phyloP scores from a whole-genome alignment of 2,113 vertebrate species.

The Thymallus thymallus region DNA sequence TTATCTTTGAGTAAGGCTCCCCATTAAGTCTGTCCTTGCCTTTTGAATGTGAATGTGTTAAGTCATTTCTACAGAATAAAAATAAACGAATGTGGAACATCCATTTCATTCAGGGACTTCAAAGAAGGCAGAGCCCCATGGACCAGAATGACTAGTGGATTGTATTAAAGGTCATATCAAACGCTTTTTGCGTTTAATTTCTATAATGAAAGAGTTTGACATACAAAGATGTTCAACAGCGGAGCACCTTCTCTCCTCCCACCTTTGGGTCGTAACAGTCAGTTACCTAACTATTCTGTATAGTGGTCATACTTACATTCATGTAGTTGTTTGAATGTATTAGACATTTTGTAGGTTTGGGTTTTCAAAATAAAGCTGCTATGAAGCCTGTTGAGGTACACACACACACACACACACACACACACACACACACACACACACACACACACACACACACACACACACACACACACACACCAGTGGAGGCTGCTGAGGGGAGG shows the following conservation, averaged over 20 bases:
- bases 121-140: constrained; percentile 54
- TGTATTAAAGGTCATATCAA: constrained; percentile 58
- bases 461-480: not conserved
- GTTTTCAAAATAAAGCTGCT: constrained; percentile 54
- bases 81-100: constrained; percentile 67
- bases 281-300: too few relatives aligned
- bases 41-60: constrained; percentile 62
- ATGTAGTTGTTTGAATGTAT: constrained; percentile 61
- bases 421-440: too few relatives aligned
- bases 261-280: constrained; percentile 36
- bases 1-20: constrained; percentile 51
- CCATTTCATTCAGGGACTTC: constrained; percentile 67
- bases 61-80: constrained; percentile 57
- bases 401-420: not conserved
- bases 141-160: constrained; percentile 52
- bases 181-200: constrained; percentile 64
- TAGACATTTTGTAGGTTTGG: constrained; percentile 49
- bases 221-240: constrained; percentile 63
- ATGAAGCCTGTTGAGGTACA: constrained; percentile 32
- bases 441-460: not conserved
- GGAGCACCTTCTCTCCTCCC: constrained; percentile 62
- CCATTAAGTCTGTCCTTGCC: constrained; percentile 61
- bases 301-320: too few relatives aligned
- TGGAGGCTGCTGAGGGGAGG: too few relatives aligned
- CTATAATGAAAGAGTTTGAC: constrained; percentile 66